Evolutionary conservation across 2,113 vertebrate genomes (phyloP), one percentile per base, ranked within the genome.

Genomic region (Rhipidura dahli): DNA sequence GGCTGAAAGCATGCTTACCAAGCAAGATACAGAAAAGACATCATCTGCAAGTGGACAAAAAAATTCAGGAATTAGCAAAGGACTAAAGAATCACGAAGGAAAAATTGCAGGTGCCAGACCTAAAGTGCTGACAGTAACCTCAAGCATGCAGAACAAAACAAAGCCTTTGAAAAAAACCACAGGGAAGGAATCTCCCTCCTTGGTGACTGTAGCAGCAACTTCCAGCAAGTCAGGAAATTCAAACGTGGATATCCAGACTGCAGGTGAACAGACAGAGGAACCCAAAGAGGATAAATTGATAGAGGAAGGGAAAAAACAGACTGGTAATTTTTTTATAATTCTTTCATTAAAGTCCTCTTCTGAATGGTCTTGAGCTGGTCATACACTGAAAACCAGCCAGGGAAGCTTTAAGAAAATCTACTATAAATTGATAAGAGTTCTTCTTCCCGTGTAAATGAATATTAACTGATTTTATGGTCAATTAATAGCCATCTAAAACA

Each of bases 61-160:
- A 89, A 98, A 97, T 89, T 95, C 97, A 76, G 95, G 97, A 91
- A 96, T 88, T 89, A 96, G 95, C 63, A 98, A 98, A 91, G 98
- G 87, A 66, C 69, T 94, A 20, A 98, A 94, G 93, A 97, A 94
- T 73, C 98, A 98, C 35, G 98, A 99, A 72, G 98, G 98, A 95
- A 98, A 98, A 95, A 82, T 87, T 81, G 90, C 97, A 69, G 99
- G 98, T 65, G 98, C 98, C 24, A 98, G 99, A 93, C 98, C 99
- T 60, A 99, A 99, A 97, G 97, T 98, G 42, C 95, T 98, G 33
- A 84, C 98, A 57, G 97, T 97, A 93, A 98, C 95, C 10, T 84
- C 98, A 60, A 96, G 94, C 6, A 40, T 83, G 39, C 98, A 98
- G 71, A 83, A 97, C 50, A 98, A 98, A 95, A 88, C 94, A 90